Base-by-base conservation (phyloP, 1,140 invertebrate species). In the Scaptomyza montana region DNA sequence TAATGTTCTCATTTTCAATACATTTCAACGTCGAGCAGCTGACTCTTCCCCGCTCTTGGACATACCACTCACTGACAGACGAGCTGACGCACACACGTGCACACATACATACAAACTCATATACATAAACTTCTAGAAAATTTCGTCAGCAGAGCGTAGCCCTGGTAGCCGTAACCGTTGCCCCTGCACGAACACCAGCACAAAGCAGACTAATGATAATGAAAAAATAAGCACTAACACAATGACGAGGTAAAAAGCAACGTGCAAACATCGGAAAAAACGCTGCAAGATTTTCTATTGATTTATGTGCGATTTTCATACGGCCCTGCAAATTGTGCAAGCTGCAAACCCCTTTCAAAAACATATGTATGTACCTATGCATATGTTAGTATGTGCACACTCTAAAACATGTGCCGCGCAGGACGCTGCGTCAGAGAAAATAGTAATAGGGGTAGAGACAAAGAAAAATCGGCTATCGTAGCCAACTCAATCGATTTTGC, bases 121-220 rank as follows among this genome's bases (percentile, higher is more conserved):
- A 10, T 33, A 63, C 28, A 30, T 39, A 30, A 79, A 72, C 78
- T 87, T 87, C 84, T 87, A 87, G 84, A 87, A 87, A 89, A 63
- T 77, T 81, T 87, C 79, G 76, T 87, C 79, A 74, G 79, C 51
- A 9, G 9, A 36, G n/a, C 28, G 78, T 70, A 89, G 77, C 84
- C 84, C 84, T 89, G 84, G 84, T 76, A 28, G 9, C 57, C 47
- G 51, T 60, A 69, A 69, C 71, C 71, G 71, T 63, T 74, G 68
- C 73, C 61, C 67, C 66, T 71, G 61, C 61, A 56, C 84, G 79
- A 80, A 89, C 63, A 47, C 25, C 73, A 66, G 65, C 73, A 47
- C 54, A 89, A 89, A 89, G 84, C 65, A 57, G 5, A 77, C 51
- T 50, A 49, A 55, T 19, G 70, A 84, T 70, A 77, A 89, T 70